Base-by-base conservation (phyloP, 2,888 invertebrate species). In the Neria commutata region DNA sequence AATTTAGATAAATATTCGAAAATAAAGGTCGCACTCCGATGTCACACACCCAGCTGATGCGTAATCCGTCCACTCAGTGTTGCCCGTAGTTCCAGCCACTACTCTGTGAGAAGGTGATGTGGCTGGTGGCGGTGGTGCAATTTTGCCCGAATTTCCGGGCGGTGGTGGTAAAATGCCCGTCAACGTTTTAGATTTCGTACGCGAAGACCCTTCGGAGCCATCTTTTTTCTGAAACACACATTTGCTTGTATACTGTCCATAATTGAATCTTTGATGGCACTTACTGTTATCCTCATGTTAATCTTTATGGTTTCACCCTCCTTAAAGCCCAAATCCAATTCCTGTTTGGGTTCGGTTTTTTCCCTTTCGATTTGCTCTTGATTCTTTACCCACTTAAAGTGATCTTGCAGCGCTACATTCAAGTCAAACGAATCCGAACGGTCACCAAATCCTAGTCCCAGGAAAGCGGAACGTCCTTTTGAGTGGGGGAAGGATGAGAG, bases 221-320 rank as follows among this genome's bases (percentile, higher is more conserved):
- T 94, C 94, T 81, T 93, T 94, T 85, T 94, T 94, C 93, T 94
- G 75, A 14, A 81, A 61, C 6, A 17, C 8, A 49, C 11, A 42
- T 3, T 17, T 46, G 40, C 26, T 49, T 49, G 42, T 56, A 46
- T 17, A 21, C 10, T 10, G 33, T 10, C 48, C 4, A 34, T 10
- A 16, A 3, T 5, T 14, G 10, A 46, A 37, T 21, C 11, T 5
- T 29, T 11, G 6, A n/a, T 11, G 6, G 2, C 16, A 74, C 84
- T 81, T 85, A 94, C 94, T 65, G 94, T 93, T 67, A 95, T 95
- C 84, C 95, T 94, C 92, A 99, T 95, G 79, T 98, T 99, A 62
- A 99, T 97, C 84, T 96, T 98, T 67, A 99, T 99, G 1, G 98
- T 99, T 85, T 99, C 96, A 19, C 99, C 99, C 77, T 98, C 98